Base-by-base conservation (phyloP, 2,888 invertebrate genomes). In the Loripinus fragilis region DNA sequence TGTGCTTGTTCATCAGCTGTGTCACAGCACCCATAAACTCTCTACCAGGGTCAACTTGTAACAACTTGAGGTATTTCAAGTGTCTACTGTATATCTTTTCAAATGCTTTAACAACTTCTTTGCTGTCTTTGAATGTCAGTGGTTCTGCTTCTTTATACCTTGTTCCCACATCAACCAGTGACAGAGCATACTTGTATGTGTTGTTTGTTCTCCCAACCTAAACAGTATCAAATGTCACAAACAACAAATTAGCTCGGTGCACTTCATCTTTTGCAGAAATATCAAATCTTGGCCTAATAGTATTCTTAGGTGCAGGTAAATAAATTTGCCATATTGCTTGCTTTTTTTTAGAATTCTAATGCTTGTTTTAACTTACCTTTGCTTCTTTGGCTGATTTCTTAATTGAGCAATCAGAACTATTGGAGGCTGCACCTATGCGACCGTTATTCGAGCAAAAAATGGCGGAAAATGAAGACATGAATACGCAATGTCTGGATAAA, bases 131-230 rank as follows among this genome's bases (percentile, higher is more conserved):
- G 7, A 76, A 70, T n/a, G 80, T 76, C 8, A 85, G 42, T 20
- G 85, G 85, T 41, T 85, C 85, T 66, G 85, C 81, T 69, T 79
- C 81, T 75, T 86, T 86, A 28, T 52, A 52, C 20, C 83, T 78
- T 10, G 67, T 42, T 30, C 76, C 81, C 23, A 83, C 75, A 76
- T 86, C 78, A 60, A 84, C 52, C 52, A 52, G 7, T 28, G 52
- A 25, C 52, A 52, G 15, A n/a, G 52, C 25, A 52, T 52, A 52
- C 25, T 25, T 52, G 15, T 25, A 52, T 52, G 52, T 52, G 23
- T 52, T 52, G 52, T 25, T 52, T 52, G 20, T 20, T 48, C 50
- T 17, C 5, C 65, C 33, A 23, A 38, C 33, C 33, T 35, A 28
- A 48, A 77, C 68, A 33, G 60, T 60, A 41, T 81, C 85, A 55